Evolutionary conservation across 2,113 vertebrate species (phyloP), one percentile per base, ranked within the genome.

Genomic region (Elephantulus edwardii): DNA sequence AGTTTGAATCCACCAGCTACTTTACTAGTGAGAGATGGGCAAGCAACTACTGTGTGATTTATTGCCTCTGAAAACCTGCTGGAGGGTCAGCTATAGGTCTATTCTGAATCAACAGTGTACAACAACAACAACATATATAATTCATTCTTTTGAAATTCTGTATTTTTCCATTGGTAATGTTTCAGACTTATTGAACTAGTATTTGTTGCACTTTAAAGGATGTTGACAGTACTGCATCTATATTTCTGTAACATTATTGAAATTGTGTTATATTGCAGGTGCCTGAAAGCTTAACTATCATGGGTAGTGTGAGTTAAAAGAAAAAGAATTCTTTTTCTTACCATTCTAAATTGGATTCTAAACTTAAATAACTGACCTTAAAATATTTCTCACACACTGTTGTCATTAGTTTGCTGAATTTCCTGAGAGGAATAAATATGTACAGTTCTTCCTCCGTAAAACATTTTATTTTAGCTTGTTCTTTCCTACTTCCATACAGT

Each of bases 391-490:
- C 66, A 62, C 24, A 82, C 24, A 56, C 1, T 62, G 71, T 46
- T 62, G 70, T 50, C 74, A 76, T 58, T 75, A 56, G 20, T 62
- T 40, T 76, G 40, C 56, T 74, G 38, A 77, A 76, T 81, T 94
- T 85, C 54, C 4, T 46, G 20, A 42, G 8, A 84, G 22, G 92
- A 76, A 83, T n/a, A 42, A 62, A 79, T 62, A 26, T 40, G 22
- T 90, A n/a, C 50, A 70, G 16, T 71, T 86, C 46, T 76, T 76
- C 3, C 38, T 64, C 68, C 26, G 91, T 35, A 80, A 78, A 70
- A 70, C 33, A 62, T 86, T 85, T 95, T 42, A 82, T 90, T 91
- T 84, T 68, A 83, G 80, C 35, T 60, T 76, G 71, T 54, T 71
- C 50, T 50, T 66, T 93, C 30, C 19, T 46, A 64, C 7, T 60